Percentiles rank a stretch among this genome's conserved stretches.
phyloP scores from a whole-genome alignment of 2,113 vertebrate species.

The Anolis carolinensis region DNA sequence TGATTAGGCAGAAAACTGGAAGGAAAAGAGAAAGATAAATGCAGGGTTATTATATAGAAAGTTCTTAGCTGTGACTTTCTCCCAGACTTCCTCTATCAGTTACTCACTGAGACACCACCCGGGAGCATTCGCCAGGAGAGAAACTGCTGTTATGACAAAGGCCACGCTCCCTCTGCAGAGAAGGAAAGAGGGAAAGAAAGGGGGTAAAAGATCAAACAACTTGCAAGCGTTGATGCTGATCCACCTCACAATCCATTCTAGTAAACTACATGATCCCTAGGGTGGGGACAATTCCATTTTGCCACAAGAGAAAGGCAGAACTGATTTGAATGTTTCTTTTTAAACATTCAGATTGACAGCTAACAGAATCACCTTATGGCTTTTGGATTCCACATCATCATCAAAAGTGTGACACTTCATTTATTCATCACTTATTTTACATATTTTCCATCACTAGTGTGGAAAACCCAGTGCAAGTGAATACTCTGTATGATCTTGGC shows the following conservation, averaged over 20 bases:
- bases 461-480: background rate
- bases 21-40: background rate
- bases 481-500: too few species aligned
- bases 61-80: background rate
- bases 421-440: too few species aligned
- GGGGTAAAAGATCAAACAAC: background rate
- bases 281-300: too few species aligned
- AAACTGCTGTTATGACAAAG: slow-evolving; percentile 86
- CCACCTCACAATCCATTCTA: background rate
- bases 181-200: slow-evolving; percentile 17
- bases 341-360: too few species aligned
- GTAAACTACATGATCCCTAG: background rate
- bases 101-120: slow-evolving; percentile 89
- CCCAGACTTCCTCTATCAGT: slow-evolving; percentile 1
- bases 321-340: too few species aligned
- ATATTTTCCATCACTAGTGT: background rate
- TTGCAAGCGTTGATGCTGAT: background rate
- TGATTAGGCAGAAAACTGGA: slow-evolving; percentile 91
- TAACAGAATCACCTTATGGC: background rate
- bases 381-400: background rate
- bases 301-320: background rate
- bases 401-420: background rate
- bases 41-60: background rate
- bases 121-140: slow-evolving; percentile 89
- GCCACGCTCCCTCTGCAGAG: slow-evolving; percentile 84